These are phyloP conservation scores for Brachionus manjavacas DNA, from an alignment of 1,140 invertebrate genomes.

Conservation along the genomic window DNA sequence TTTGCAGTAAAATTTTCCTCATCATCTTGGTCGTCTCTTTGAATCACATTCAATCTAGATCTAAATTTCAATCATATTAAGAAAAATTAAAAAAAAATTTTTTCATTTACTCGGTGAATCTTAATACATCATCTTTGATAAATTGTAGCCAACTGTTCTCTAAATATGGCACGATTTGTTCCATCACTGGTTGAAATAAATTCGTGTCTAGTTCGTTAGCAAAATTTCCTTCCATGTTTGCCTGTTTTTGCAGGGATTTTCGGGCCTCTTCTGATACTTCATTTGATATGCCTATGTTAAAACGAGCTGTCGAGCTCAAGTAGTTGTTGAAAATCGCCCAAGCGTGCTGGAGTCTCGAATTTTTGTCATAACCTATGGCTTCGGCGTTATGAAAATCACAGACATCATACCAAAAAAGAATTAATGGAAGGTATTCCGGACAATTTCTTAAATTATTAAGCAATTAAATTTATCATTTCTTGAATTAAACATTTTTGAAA, in stretches of 20 bases:
- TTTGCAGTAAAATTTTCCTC: not conserved
- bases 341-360: conserved; percentile 52
- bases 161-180: conserved; percentile 48
- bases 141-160: conserved; percentile 53
- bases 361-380: conserved; percentile 46
- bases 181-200: conserved; percentile 40
- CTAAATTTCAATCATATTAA: not conserved
- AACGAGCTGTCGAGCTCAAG: conserved; percentile 45
- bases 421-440: conserved; percentile 20
- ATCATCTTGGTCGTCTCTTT: not conserved
- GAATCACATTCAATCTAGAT: not conserved
- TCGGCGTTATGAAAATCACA: conserved; percentile 26
- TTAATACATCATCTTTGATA: conserved; percentile 55
- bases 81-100: not conserved
- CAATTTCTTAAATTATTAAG: not conserved
- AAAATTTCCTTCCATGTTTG: not conserved
- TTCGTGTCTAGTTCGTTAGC: not conserved
- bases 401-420: conserved; percentile 42
- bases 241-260: conserved; percentile 4
- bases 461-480: not conserved
- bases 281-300: conserved; percentile 3
- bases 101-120: conserved; percentile 44
- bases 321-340: conserved; percentile 56
- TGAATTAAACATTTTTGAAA: too few species aligned
- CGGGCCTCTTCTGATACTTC: not conserved